Evolutionary conservation across 2,888 invertebrate genomes (phyloP).

Genomic region (Atrina japonica): DNA sequence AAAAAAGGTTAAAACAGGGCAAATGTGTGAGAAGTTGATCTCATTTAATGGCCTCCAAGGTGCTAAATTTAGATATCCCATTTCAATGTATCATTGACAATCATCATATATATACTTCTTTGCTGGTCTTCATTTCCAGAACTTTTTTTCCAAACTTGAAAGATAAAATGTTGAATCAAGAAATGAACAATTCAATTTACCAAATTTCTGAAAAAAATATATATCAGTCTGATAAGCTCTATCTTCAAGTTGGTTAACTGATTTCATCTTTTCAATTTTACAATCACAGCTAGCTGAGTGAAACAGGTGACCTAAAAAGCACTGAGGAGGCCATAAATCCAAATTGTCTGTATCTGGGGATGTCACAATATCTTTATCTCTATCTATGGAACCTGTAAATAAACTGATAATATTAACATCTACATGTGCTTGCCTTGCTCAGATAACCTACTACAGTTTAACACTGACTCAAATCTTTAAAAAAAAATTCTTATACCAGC

Average conservation of each 20-base stretch:
- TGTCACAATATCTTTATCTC: background rate
- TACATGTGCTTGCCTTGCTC: conserved; percentile 18
- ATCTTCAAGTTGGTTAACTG: too few relatives aligned
- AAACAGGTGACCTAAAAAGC: too few relatives aligned
- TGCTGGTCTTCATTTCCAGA: too few relatives aligned
- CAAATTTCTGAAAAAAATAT: too few relatives aligned
- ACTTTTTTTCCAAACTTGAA: too few relatives aligned
- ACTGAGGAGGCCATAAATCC: conserved; percentile 11
- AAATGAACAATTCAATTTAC: too few relatives aligned
- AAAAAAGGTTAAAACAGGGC: conserved; percentile 22
- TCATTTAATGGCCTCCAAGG: conserved; percentile 19
- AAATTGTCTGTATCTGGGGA: background rate
- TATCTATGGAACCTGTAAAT: conserved; percentile 25
- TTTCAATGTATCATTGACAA: too few relatives aligned
- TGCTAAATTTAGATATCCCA: conserved; percentile 3
- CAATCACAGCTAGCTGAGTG: too few relatives aligned
- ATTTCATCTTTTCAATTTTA: too few relatives aligned
- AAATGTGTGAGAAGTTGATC: conserved; percentile 17
- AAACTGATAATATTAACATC: conserved; percentile 29
- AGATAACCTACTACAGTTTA: background rate
- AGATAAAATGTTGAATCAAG: too few relatives aligned
- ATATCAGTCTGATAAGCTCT: too few relatives aligned
- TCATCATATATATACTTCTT: too few relatives aligned
- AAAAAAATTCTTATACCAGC: background rate
- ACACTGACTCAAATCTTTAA: conserved; percentile 2